Conservation (phyloP, 2,113 vertebrate genomes). For the Tor tambroides region DNA sequence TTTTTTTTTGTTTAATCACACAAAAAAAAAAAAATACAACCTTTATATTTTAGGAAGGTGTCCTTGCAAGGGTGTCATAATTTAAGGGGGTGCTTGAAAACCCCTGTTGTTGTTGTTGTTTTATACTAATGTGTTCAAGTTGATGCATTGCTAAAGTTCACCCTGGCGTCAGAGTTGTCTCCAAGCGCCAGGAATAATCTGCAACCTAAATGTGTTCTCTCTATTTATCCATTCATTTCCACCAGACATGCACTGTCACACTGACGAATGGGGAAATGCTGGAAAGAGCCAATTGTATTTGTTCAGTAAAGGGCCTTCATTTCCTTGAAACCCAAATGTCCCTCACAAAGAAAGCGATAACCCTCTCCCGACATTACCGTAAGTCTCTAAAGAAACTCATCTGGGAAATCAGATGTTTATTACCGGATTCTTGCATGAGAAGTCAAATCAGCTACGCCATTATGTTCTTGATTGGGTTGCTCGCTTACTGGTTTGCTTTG, state of each 20-base stretch:
- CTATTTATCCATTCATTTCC: constrained; percentile 77
- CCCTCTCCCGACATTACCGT: constrained; percentile 32
- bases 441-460: constrained; percentile 1
- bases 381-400: constrained; percentile 42
- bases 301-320: constrained; percentile 64
- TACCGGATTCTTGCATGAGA: constrained; percentile 31
- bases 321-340: constrained; percentile 68
- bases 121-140: too few species aligned
- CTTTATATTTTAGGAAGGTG: too few species aligned
- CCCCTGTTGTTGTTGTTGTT: too few species aligned
- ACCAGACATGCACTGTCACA: constrained; percentile 71
- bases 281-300: constrained; percentile 71
- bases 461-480: constrained; percentile 4
- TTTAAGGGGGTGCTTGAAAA: too few species aligned
- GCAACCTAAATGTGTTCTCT: constrained; percentile 66
- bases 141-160: neutral
- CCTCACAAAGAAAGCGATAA: constrained; percentile 54
- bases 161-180: neutral
- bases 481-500: constrained; percentile 16
- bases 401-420: constrained; percentile 24
- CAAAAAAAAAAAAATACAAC: too few species aligned
- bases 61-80: too few species aligned
- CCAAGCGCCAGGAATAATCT: constrained; percentile 64
- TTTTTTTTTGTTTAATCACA: too few species aligned
- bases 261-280: constrained; percentile 73